Conservation (phyloP, 2,113 vertebrate species). For the Plecturocebus donacophilus region DNA sequence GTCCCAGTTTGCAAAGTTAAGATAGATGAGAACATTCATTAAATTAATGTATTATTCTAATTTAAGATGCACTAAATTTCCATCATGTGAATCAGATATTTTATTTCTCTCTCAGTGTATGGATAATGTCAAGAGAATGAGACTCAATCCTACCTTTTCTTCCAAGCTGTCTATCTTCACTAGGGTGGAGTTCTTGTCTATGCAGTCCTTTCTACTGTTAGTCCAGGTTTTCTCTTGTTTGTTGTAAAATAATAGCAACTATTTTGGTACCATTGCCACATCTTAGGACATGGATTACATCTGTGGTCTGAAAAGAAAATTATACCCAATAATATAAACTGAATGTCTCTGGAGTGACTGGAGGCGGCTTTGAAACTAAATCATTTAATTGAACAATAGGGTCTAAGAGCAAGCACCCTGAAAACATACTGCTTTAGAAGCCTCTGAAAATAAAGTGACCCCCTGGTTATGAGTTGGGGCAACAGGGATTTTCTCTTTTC, state of each 20-base stretch:
- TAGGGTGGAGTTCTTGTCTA: slow-evolving; percentile 49
- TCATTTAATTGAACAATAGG: background rate
- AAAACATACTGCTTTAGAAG: background rate
- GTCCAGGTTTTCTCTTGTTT: slow-evolving; percentile 60
- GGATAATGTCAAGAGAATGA: background rate
- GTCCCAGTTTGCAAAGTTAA: background rate
- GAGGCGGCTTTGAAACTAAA: background rate
- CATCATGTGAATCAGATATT: background rate
- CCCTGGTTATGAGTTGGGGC: rapidly evolving
- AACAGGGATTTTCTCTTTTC: background rate
- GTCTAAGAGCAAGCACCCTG: background rate
- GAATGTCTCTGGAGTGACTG: background rate
- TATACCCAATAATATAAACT: background rate
- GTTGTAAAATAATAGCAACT: slow-evolving; percentile 65
- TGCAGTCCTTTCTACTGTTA: slow-evolving; percentile 51
- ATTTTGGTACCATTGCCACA: slow-evolving; percentile 56
- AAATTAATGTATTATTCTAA: background rate
- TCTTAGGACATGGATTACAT: slow-evolving; percentile 70
- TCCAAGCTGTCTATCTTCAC: slow-evolving; percentile 47
- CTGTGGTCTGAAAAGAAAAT: slow-evolving; percentile 68
- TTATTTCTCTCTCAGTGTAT: background rate
- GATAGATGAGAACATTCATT: background rate
- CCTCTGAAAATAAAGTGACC: background rate
- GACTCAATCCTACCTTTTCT: slow-evolving; percentile 59
- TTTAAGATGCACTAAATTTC: background rate